These are phyloP conservation scores for Sturnira hondurensis DNA, from an alignment of 2,113 vertebrate genomes.

Conservation along the genomic window DNA sequence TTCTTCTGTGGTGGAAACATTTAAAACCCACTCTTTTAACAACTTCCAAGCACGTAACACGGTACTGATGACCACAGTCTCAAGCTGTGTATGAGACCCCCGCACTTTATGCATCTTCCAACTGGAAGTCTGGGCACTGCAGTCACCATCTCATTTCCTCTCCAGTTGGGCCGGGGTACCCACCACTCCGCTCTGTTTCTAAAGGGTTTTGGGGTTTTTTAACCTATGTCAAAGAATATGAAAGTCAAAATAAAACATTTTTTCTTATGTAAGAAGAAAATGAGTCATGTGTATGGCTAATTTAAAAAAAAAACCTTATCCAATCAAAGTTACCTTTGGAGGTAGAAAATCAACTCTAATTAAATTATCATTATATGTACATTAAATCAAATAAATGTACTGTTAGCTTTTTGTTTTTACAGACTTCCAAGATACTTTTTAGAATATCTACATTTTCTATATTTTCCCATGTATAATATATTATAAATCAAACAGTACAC, in stretches of 20 bases:
- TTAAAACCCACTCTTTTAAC: not conserved
- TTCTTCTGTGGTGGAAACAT: not conserved
- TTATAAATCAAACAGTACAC: not conserved
- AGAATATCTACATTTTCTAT: not conserved
- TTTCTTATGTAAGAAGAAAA: not conserved
- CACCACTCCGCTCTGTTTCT: not conserved
- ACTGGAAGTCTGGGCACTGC: not conserved
- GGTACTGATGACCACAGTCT: not conserved
- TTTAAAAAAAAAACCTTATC: not conserved
- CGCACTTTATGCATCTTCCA: not conserved
- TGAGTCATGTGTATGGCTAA: not conserved
- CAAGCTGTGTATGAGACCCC: not conserved
- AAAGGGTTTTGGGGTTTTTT: not conserved
- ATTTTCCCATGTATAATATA: not conserved
- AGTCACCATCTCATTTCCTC: not conserved
- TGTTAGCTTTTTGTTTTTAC: not conserved
- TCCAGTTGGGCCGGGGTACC: not conserved
- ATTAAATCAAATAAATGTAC: not conserved
- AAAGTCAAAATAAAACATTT: not conserved
- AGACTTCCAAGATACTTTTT: not conserved
- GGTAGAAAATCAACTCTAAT: not conserved
- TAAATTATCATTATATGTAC: not conserved
- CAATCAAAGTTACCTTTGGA: constrained; percentile 2
- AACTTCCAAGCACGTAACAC: not conserved
- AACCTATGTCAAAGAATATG: not conserved